phyloP scores from a whole-genome alignment of 2,113 vertebrate genomes.

The Myxocyprinus asiaticus region DNA sequence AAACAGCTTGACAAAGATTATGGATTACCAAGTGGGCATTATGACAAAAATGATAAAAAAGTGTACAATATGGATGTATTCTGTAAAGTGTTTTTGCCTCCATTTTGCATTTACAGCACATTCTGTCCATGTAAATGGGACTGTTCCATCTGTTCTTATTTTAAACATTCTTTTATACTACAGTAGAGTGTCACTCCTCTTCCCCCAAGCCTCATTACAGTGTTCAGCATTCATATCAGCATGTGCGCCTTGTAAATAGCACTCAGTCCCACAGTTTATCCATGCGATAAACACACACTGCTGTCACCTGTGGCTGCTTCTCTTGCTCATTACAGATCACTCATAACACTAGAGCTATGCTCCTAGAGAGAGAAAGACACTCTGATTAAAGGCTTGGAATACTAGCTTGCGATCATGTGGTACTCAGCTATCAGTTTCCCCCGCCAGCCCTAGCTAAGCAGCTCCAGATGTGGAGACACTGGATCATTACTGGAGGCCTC shows the following conservation, averaged over 20 bases:
- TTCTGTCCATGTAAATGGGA: no score
- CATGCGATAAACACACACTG: slow-evolving; percentile 64
- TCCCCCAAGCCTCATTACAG: slow-evolving; percentile 50
- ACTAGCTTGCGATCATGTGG: slow-evolving; percentile 22
- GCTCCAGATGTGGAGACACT: slow-evolving; percentile 41
- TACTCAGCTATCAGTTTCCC: slow-evolving; percentile 3
- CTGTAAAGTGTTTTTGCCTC: not conserved
- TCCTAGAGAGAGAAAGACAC: slow-evolving; percentile 6
- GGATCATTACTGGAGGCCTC: slow-evolving; percentile 28
- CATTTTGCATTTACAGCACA: slow-evolving; percentile 9
- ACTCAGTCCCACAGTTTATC: slow-evolving; percentile 53
- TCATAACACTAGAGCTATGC: not conserved
- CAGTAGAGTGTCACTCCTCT: not conserved
- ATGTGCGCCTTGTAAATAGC: slow-evolving; percentile 28
- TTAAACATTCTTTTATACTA: slow-evolving; percentile 5
- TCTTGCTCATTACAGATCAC: slow-evolving; percentile 59
- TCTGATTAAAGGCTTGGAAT: slow-evolving; percentile 61
- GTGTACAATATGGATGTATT: not conserved
- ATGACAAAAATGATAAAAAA: not conserved
- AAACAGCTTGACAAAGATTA: no score
- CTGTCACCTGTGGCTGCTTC: slow-evolving; percentile 61
- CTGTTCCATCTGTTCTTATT: not conserved
- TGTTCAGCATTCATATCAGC: not conserved
- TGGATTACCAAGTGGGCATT: no score
- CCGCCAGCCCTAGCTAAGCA: slow-evolving; percentile 53